Evolutionary conservation across 1,140 invertebrate genomes (phyloP).

Genomic region (Calliphora vicina): DNA sequence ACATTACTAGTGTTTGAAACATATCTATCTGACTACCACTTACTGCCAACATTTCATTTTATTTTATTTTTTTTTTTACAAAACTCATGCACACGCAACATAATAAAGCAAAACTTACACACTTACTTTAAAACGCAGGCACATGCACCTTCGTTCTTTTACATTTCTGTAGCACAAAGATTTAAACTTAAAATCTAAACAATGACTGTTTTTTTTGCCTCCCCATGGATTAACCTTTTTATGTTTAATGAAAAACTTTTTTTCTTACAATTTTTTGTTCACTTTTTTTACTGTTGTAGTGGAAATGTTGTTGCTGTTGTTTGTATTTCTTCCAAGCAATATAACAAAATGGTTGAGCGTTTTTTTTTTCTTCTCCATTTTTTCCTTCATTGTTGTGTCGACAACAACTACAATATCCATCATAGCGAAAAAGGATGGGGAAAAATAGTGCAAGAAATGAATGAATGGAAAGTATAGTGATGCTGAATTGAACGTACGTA

Average conservation of each 20-base stretch:
- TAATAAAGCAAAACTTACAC: not conserved
- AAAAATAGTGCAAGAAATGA: not conserved
- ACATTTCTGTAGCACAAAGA: too few species aligned
- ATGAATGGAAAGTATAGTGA: not conserved
- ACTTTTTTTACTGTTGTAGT: not conserved
- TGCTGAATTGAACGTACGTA: not conserved
- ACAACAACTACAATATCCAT: not conserved
- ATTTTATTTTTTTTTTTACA: not conserved
- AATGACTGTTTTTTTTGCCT: not conserved
- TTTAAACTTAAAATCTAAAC: not conserved
- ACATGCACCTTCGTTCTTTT: too few species aligned
- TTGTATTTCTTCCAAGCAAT: slow-evolving; percentile 2
- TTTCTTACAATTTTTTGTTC: not conserved
- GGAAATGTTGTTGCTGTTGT: not conserved
- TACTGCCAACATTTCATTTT: not conserved
- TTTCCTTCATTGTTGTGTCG: not conserved
- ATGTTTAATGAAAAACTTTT: slow-evolving; percentile 10
- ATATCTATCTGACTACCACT: not conserved
- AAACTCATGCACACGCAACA: not conserved
- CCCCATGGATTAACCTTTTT: not conserved
- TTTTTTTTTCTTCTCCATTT: not conserved
- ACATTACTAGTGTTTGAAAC: not conserved
- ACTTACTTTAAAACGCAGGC: not conserved
- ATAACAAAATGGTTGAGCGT: not conserved
- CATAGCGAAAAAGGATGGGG: not conserved